Percentiles rank a stretch among this genome's conserved stretches.
phyloP scores from a whole-genome alignment of 2,113 vertebrate genomes.

The Xyliphius kryptos region DNA sequence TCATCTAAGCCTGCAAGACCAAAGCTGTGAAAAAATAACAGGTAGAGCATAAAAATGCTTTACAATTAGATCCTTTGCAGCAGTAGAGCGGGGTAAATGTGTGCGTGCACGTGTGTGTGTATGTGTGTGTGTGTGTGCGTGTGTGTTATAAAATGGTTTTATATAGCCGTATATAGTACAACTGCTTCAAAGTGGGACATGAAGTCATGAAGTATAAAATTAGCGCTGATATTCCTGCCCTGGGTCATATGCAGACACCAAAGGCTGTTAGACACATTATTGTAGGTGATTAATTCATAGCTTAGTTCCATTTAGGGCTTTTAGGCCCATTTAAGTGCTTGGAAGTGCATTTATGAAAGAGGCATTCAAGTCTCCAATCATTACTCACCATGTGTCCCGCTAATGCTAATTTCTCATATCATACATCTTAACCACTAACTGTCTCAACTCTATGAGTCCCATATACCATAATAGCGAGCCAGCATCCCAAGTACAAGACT shows the following conservation, averaged over 20 bases:
- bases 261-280: constrained; percentile 22
- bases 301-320: constrained; percentile 31
- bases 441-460: neutral
- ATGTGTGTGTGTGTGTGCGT: no score
- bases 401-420: constrained; percentile 16
- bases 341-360: constrained; percentile 17
- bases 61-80: no score
- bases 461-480: neutral
- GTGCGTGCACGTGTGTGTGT: no score
- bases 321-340: constrained; percentile 31
- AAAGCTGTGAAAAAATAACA: no score
- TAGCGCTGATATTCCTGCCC: constrained; percentile 6
- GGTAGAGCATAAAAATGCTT: no score
- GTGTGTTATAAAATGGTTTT: no score
- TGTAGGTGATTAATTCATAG: constrained; percentile 29
- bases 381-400: constrained; percentile 5
- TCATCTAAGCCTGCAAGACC: no score
- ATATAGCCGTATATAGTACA: constrained; percentile 1
- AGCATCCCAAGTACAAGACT: no score
- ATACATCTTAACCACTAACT: neutral
- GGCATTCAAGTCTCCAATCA: constrained; percentile 24
- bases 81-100: no score
- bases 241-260: constrained; percentile 9
- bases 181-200: constrained; percentile 23
- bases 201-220: neutral